phyloP scores from a whole-genome alignment of 2,888 invertebrate species.

The Ophraella communa region DNA sequence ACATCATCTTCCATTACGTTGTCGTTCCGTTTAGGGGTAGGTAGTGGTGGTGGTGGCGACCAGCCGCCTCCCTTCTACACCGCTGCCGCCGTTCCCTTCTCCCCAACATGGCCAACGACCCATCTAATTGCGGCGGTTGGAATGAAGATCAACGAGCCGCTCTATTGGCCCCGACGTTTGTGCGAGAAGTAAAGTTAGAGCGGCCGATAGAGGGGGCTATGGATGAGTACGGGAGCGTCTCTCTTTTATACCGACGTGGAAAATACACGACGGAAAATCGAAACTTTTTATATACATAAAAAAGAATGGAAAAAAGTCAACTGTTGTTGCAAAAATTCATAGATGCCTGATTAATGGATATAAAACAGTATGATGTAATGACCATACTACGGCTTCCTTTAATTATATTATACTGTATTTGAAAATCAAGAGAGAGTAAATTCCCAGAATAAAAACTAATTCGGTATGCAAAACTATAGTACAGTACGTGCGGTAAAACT shows the following conservation, averaged over 20 bases:
- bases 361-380: no score
- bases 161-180: constrained; percentile 66
- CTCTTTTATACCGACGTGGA: neutral
- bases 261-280: neutral
- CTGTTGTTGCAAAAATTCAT: no score
- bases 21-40: constrained; percentile 51
- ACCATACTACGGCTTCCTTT: no score
- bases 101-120: constrained; percentile 67
- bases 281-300: neutral
- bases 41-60: constrained; percentile 22
- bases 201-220: constrained; percentile 40
- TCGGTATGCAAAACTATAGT: no score
- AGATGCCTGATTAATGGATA: no score
- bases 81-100: constrained; percentile 19
- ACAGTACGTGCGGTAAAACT: no score
- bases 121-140: constrained; percentile 72
- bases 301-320: neutral
- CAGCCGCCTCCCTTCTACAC: no score
- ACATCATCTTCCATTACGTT: constrained; percentile 56
- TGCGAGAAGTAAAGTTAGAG: constrained; percentile 45
- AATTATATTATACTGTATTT: no score
- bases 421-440: no score
- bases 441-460: no score
- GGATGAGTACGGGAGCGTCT: constrained; percentile 43
- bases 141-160: constrained; percentile 75